These are phyloP conservation scores for Malthinus flaveolus DNA, from an alignment of 2,888 invertebrate genomes.

Conservation along the genomic window DNA sequence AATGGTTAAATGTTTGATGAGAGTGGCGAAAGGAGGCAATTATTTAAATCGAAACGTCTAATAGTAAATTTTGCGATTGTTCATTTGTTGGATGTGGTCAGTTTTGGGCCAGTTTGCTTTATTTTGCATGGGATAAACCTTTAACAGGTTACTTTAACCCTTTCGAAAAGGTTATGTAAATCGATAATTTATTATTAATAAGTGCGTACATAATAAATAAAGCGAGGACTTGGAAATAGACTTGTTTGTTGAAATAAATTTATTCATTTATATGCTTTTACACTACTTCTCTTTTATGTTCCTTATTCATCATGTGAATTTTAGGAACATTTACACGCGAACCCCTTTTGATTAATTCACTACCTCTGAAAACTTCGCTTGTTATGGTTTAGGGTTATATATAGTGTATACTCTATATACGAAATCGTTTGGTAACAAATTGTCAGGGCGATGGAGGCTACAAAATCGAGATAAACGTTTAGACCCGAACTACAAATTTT, in stretches of 20 bases:
- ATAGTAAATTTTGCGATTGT: background rate
- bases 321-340: constrained; percentile 22
- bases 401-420: background rate
- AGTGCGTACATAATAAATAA: background rate
- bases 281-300: constrained; percentile 23
- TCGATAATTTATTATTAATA: constrained; percentile 4
- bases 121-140: too few relatives aligned
- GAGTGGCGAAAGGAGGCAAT: background rate
- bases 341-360: constrained; percentile 26
- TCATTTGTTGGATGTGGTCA: background rate
- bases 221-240: background rate
- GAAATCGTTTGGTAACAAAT: constrained; percentile 15
- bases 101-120: too few relatives aligned
- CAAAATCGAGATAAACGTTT: constrained; percentile 20
- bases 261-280: constrained; percentile 20
- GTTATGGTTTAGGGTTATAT: constrained; percentile 11
- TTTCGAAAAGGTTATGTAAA: background rate
- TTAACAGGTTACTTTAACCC: too few relatives aligned
- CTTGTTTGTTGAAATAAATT: constrained; percentile 15
- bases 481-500: constrained; percentile 10
- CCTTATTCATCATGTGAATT: constrained; percentile 26
- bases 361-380: constrained; percentile 18
- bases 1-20: constrained; percentile 1
- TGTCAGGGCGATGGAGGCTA: constrained; percentile 16
- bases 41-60: background rate